Evolutionary conservation across 23 tunicate genomes (phyloP), one percentile per base, ranked within the genome.

Genomic region (Clavelina lepadiformis): DNA sequence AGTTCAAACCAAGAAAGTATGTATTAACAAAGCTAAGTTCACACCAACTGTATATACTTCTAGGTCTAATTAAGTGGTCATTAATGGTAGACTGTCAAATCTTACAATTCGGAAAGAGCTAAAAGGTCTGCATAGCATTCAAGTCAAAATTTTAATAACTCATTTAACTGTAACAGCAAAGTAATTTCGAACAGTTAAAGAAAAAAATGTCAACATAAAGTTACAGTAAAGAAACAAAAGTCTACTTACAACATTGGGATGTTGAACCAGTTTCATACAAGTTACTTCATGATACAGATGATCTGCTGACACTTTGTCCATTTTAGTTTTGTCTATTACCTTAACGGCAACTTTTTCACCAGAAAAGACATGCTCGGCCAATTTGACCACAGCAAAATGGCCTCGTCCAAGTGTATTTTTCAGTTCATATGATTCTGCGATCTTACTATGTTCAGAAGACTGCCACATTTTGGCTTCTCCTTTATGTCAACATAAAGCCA

Each of bases 221-320:
- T n/a, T n/a, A n/a, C n/a, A n/a, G n/a, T n/a, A n/a, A n/a, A n/a
- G n/a, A n/a, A n/a, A n/a, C n/a, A n/a, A n/a, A n/a, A n/a, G n/a
- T n/a, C n/a, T n/a, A 18, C 89, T 63, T 58, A 89, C 93, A 66
- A 93, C 98, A 64, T 93, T 93, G n/a, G 94, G 98, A 85, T 93
- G 98, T 64, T 85, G 98, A 2, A 93, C 88, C 51, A 85, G 77
- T 51, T 93, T 93, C 98, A 93, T 93, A 51, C 98, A 93, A 1
- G 88, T 79, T 2, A 93, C 98, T 79, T 93, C 98, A 53, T 93
- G 86, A 55, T 93, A 74, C 11, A 93, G 83, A 73, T 93, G 98
- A 35, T 78, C 87, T 20, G 77, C 61, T 18, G 98, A 93, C 1
- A 91, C 58, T 34, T 78, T 57, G 38, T 93, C 98, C 88, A 93